Base-by-base conservation (phyloP, 2,888 invertebrate genomes). In the Pseudococcus longispinus region DNA sequence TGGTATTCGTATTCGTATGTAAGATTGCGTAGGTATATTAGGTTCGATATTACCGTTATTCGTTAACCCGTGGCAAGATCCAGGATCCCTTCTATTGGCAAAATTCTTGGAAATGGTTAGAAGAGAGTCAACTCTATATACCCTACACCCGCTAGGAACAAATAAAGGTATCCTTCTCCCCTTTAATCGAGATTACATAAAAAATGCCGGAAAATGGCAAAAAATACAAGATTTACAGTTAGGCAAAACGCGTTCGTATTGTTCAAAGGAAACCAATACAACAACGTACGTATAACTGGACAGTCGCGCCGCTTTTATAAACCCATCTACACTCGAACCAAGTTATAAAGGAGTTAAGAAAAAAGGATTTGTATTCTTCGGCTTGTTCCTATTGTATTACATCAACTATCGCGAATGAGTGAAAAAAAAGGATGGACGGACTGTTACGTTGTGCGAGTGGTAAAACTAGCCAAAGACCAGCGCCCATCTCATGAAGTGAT, bases 161-260 rank as follows among this genome's bases (percentile, higher is more conserved):
- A 70, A 70, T 51, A 51, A 70, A 70, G 70, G 70, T 70, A 26
- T 26, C 5, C 70, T 23, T 70, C 20, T 23, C 70, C 70, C 70
- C 29, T 70, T 70, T 26, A 70, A 26, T 29, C 26, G 20, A 70
- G 29, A 70, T 70, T 29, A 29, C 29, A 70, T 70, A 70, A 70
- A 70, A 70, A 70, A 70, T 70, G 70, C 70, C 70, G 70, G 70
- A 70, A 70, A 70, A 70, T 70, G 70, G 70, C 70, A 29, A 70
- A 70, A 70, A 26, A 70, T 1, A 26, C 15, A 26, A 70, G 70
- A 15, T 70, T 70, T 70, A 70, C 70, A 70, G 70, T 70, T 70
- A 70, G 70, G 70, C 70, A 60, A 60, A 60, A 20, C 23, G 23
- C 20, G 20, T 20, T 60, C 60, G 29, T 51, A 70, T 70, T 70